Evolutionary conservation across 2,113 vertebrate species (phyloP).

Genomic region (Eupsittula cactorum): DNA sequence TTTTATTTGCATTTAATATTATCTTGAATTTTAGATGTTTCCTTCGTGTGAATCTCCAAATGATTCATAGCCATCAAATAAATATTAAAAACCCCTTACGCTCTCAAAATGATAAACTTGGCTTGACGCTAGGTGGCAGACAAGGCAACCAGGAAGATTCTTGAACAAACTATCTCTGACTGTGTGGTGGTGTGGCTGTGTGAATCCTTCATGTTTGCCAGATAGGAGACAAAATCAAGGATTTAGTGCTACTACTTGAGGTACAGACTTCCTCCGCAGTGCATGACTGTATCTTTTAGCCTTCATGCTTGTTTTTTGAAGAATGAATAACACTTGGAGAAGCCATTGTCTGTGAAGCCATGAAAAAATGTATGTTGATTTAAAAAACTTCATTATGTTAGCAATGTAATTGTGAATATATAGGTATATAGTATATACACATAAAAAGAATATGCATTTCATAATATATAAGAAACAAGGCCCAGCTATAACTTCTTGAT

Average conservation of each 20-base stretch:
- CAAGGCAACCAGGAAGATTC: neutral
- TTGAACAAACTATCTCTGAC: neutral
- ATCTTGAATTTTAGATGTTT: neutral
- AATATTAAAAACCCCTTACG: accelerated
- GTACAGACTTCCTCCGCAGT: neutral
- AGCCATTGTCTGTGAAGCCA: neutral
- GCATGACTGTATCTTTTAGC: neutral
- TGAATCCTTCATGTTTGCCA: neutral
- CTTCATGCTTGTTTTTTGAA: neutral
- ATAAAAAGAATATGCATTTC: neutral
- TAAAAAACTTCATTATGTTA: neutral
- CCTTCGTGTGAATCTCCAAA: neutral
- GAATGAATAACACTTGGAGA: neutral
- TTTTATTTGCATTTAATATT: neutral
- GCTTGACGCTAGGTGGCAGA: constrained; percentile 55
- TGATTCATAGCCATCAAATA: neutral
- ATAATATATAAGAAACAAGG: neutral
- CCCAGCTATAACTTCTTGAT: neutral
- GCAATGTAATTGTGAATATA: neutral
- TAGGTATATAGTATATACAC: accelerated
- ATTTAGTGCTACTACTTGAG: neutral
- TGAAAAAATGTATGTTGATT: neutral
- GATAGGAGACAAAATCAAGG: neutral
- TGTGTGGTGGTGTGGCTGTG: neutral
- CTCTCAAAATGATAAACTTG: neutral